Evolutionary conservation across 2,113 vertebrate genomes (phyloP).

Genomic region (Fulmarus glacialis): DNA sequence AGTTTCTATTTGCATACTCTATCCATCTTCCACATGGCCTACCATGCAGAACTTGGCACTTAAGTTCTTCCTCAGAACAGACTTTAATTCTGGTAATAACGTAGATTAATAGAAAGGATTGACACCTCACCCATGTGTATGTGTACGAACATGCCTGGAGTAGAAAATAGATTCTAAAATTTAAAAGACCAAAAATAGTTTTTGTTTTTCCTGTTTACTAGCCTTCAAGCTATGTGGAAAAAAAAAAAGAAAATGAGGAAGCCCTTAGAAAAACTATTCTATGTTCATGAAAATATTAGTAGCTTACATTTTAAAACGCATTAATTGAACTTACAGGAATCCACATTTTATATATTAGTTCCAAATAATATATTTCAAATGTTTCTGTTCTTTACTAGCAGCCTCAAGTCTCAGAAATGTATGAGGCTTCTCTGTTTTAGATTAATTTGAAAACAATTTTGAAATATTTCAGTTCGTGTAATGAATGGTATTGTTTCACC

Average conservation of each 20-base stretch:
- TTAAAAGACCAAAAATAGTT: background rate
- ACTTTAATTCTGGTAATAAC: background rate
- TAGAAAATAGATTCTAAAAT: background rate
- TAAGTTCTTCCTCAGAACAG: background rate
- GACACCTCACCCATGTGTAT: rapidly evolving
- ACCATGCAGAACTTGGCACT: background rate
- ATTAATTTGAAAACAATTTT: background rate
- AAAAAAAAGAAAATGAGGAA: background rate
- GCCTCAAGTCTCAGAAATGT: background rate
- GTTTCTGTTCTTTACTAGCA: background rate
- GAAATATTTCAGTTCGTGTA: background rate
- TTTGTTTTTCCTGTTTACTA: background rate
- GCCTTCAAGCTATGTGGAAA: background rate
- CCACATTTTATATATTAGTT: background rate
- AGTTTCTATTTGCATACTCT: background rate
- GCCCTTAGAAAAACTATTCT: background rate
- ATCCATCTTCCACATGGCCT: background rate
- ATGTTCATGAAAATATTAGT: background rate
- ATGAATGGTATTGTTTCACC: constrained; percentile 26
- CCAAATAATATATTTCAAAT: background rate
- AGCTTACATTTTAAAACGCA: background rate
- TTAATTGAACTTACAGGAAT: background rate
- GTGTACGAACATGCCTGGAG: background rate
- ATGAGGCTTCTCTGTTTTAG: background rate
- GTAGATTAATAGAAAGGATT: background rate